Base-by-base conservation (phyloP, 2,797 vertebrate species). In the Ceryle rudis region DNA sequence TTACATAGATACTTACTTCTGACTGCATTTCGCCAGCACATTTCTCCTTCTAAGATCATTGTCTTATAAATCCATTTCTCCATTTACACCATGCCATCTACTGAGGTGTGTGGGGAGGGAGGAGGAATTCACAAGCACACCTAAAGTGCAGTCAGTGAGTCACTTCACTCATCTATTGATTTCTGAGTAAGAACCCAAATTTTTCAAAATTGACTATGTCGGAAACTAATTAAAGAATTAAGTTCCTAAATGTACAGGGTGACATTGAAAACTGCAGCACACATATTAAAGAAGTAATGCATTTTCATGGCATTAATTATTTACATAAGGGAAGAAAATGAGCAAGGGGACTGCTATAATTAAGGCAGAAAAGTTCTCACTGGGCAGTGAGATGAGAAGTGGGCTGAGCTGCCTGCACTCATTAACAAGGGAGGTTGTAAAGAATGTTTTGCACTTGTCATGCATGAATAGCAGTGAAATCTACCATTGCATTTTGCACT, bases 151-250 rank as follows among this genome's bases (percentile, higher is more conserved):
- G 10, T 46, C 49, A 55, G 9, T 85, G 89, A 91, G 55, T 94
- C 81, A 89, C 71, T 82, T 89, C 64, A 70, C 71, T 82, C 22
- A 2, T 66, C 64, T 93, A 52, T 80, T 92, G 35, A 60, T 64
- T 94, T 73, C 72, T 71, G 52, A 92, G 47, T 6, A 21, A 94
- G 84, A 91, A 49, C 44, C 44, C 28, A 73, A 64, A 37, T 80
- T 94, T 93, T 91, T 60, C n/a, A 66, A 89, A 93, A 82, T 41
- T 57, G 39, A 66, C 46, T 91, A 11, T 2, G 3, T 57, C 2
- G 9, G 39, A 91, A 11, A 21, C 51, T 84, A 93, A 94, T 91
- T 77, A 95, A 85, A 33, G 72, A 93, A 91, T 89, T 87, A 82
- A 77, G 51, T 71, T 82, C 44, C 51, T 62, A 60, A 80, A 7